Evolutionary conservation across 2,113 vertebrate genomes (phyloP).

Genomic region (Triplophysa dalaica): DNA sequence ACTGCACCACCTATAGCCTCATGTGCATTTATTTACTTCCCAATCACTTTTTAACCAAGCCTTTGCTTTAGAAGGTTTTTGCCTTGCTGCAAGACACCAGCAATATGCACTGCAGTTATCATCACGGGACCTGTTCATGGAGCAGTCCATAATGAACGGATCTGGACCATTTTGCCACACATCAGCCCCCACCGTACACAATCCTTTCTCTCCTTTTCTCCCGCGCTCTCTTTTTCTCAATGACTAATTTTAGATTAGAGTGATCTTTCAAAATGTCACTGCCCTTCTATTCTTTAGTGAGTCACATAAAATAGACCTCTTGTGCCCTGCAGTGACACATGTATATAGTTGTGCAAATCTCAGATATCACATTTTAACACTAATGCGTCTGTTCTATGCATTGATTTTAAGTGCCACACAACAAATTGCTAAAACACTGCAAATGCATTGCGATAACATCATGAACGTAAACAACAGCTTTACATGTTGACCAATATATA

Average conservation of each 20-base stretch:
- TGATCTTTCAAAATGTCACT: slow-evolving; percentile 10
- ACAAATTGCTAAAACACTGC: too few species aligned
- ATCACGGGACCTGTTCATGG: background rate
- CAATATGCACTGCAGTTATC: slow-evolving; percentile 7
- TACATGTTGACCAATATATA: too few species aligned
- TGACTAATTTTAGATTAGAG: slow-evolving; percentile 13
- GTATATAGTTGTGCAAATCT: background rate
- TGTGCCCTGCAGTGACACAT: background rate
- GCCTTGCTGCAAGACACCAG: background rate
- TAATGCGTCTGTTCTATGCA: background rate
- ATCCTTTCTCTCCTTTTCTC: slow-evolving; percentile 20
- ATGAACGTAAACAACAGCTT: too few species aligned
- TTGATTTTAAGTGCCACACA: background rate
- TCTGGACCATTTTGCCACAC: slow-evolving; percentile 3
- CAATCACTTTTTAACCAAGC: slow-evolving; percentile 44
- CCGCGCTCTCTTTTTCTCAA: background rate
- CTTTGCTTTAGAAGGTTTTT: background rate
- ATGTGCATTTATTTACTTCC: background rate
- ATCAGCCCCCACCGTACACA: slow-evolving; percentile 23
- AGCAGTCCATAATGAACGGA: slow-evolving; percentile 11
- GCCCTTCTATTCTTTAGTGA: slow-evolving; percentile 1
- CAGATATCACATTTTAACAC: background rate
- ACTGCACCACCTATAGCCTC: background rate
- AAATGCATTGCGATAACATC: too few species aligned
- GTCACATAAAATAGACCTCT: slow-evolving; percentile 21